A percentile compares a stretch with the other conserved stretches of the same genome.
Conservation (phyloP, 1,140 invertebrate species). For the Centruroides sculpturatus region DNA sequence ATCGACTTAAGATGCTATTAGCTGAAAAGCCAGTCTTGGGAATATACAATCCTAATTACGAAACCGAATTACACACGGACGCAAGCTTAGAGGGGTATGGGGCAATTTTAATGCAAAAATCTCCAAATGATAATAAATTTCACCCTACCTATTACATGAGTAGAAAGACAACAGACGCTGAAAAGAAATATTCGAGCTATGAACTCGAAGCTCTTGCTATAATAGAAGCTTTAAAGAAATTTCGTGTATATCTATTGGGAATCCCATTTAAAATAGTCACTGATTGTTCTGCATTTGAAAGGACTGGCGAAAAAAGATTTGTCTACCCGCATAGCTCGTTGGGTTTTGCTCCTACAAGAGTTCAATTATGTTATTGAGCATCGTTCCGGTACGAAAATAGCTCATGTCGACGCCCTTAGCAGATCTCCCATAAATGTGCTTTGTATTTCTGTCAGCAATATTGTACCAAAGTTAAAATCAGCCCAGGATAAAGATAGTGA, state of each 20-base stretch:
- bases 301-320: constrained; percentile 2
- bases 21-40: neutral
- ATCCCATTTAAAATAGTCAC: constrained; percentile 2
- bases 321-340: neutral
- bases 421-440: neutral
- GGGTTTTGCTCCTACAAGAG: constrained; percentile 1
- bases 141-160: too few species aligned
- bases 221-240: constrained; percentile 1
- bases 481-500: neutral
- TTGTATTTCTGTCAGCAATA: neutral
- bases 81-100: neutral
- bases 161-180: too few species aligned
- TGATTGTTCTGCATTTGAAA: constrained; percentile 1
- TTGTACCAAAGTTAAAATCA: neutral
- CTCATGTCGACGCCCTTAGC: constrained; percentile 3
- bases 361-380: neutral
- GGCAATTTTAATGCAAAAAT: neutral
- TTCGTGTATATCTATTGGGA: constrained; percentile 2
- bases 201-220: constrained; percentile 2
- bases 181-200: neutral
- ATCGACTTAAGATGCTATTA: too few species aligned
- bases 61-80: neutral
- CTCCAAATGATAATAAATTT: neutral
- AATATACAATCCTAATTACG: neutral
- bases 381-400: neutral